Base-by-base conservation (phyloP, 92 coral and sea anemone genomes). In the Porites lobata region DNA sequence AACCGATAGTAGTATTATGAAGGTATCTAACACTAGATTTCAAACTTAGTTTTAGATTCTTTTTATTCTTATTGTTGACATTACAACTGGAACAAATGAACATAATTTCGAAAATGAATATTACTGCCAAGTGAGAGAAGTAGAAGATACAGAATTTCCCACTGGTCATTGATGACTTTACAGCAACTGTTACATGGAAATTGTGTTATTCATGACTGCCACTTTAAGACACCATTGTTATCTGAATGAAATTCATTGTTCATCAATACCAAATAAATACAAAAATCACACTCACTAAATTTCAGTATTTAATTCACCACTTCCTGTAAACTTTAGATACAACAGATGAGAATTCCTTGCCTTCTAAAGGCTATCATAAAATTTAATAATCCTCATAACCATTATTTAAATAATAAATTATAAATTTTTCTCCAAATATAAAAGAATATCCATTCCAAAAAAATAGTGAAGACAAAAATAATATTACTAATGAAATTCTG, bases 301-400 rank as follows among this genome's bases (percentile, higher is more conserved):
- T 56, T 70, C 50, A 69, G 17, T 20, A 14, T 83, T 83, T 83
- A 63, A 83, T 72, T 83, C 43, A 32, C 14, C 57, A 64, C 5
- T 22, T 72, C n/a, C 57, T 83, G 50, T 72, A 79, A 24, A 76
- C 8, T n/a, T 9, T 77, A 26, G 21, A n/a, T 79, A 64, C 83
- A 79, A 63, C 61, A 79, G 50, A 77, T 26, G 50, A 29, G 59
- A 77, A 72, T 21, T 17, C 51, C 58, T 14, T 79, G 72, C 83
- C 83, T 79, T 79, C 72, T 32, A 50, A 63, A 79, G 83, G 72
- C 59, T 10, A 50, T 11, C 63, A 79, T 47, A 64, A 79, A 79
- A 38, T 38, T 63, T 18, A 54, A 9, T 54, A 56, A 9, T 64
- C 50, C 18, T 67, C 57, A 57, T 43, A 79, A 79, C 61, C 72